These are phyloP conservation scores for Rhinogobio ventralis DNA, from an alignment of 2,797 vertebrate species.

Conservation along the genomic window DNA sequence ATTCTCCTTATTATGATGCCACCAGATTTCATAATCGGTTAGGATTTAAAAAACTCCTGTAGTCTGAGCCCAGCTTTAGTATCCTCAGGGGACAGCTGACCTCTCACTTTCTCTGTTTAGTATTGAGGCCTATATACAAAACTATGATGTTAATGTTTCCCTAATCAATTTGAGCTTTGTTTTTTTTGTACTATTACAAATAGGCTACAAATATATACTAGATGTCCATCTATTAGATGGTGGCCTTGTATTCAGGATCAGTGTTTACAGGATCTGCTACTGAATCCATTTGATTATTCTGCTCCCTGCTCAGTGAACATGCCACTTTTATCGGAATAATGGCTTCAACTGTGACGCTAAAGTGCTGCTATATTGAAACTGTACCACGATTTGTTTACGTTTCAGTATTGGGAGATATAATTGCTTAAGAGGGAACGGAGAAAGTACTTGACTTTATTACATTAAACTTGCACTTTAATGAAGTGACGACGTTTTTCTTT, in stretches of 20 bases:
- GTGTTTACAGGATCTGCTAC: not conserved
- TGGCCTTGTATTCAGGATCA: constrained; percentile 11
- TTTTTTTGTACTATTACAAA: not conserved
- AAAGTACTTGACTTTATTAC: constrained; percentile 11
- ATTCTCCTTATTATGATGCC: no score
- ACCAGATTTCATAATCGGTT: no score
- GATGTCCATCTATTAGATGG: not conserved
- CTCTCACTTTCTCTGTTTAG: constrained; percentile 58
- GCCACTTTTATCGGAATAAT: constrained; percentile 42
- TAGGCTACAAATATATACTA: not conserved
- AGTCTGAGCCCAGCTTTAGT: not conserved
- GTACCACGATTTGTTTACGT: not conserved
- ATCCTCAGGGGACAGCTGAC: constrained; percentile 54
- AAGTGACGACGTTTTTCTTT: constrained; percentile 18
- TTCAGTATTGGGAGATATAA: not conserved
- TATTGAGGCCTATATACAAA: not conserved
- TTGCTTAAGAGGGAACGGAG: not conserved
- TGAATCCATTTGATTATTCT: constrained; percentile 50
- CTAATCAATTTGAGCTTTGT: not conserved
- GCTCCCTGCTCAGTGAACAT: constrained; percentile 45
- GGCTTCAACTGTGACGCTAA: constrained; percentile 28
- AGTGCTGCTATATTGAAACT: constrained; percentile 34
- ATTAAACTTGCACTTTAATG: constrained; percentile 34
- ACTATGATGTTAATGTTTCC: not conserved
- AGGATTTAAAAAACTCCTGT: no score